These are phyloP conservation scores for Linhomoeus sp. DNA, from an alignment of 2,888 invertebrate species.

Conservation along the genomic window DNA sequence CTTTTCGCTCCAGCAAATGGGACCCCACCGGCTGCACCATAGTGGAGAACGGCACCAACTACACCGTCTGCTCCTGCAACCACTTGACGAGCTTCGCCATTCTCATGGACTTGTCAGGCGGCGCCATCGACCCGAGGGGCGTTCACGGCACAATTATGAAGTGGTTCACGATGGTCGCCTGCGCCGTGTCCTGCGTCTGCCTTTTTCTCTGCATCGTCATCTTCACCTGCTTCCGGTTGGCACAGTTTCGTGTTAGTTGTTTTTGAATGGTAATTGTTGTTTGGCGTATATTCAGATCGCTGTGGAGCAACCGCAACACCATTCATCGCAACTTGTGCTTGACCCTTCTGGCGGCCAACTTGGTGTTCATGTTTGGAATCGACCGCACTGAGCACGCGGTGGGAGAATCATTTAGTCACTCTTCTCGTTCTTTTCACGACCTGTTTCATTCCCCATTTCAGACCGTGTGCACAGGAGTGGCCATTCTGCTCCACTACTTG, in stretches of 20 bases:
- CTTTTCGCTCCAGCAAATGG: constrained; percentile 13
- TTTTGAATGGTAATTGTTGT: too few relatives aligned
- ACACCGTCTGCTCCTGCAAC: constrained; percentile 18
- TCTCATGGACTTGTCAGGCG: constrained; percentile 21
- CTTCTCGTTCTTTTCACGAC: not conserved
- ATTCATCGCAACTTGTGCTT: constrained; percentile 89
- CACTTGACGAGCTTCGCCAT: constrained; percentile 26
- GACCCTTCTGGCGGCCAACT: constrained; percentile 69
- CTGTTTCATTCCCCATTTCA: not conserved
- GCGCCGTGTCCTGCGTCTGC: constrained; percentile 21
- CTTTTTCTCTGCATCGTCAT: constrained; percentile 15
- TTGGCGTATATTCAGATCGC: constrained; percentile 14
- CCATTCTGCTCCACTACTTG: constrained; percentile 33
- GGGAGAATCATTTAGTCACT: constrained; percentile 32
- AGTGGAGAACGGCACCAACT: constrained; percentile 9
- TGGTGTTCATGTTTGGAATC: constrained; percentile 72
- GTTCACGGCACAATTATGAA: constrained; percentile 11
- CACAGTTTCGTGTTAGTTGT: too few relatives aligned
- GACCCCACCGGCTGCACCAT: constrained; percentile 15
- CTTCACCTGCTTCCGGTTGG: constrained; percentile 20
- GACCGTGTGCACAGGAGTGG: constrained; percentile 29
- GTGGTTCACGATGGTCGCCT: constrained; percentile 16
- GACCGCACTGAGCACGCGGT: constrained; percentile 43
- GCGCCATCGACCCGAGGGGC: constrained; percentile 4
- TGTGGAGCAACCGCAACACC: constrained; percentile 53